Percentiles rank a stretch among this genome's conserved stretches.
Evolutionary conservation across 2,888 invertebrate genomes (phyloP).

Genomic region (Tenthredo scrophulariae): DNA sequence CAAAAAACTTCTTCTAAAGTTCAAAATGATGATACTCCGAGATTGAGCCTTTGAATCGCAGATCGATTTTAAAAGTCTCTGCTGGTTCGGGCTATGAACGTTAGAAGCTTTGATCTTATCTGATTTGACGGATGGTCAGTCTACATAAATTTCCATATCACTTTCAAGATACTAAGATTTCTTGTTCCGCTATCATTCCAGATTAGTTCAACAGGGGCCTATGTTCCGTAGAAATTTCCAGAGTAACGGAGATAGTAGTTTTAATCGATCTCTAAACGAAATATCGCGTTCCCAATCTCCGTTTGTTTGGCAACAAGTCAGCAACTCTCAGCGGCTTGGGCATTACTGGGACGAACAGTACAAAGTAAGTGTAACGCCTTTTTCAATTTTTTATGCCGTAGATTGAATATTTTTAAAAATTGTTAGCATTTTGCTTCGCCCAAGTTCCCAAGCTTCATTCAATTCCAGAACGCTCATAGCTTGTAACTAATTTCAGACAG

Average conservation of each 20-base stretch:
- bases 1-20: background rate
- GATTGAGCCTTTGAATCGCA: slow-evolving; percentile 73
- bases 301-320: slow-evolving; percentile 67
- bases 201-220: slow-evolving; percentile 70
- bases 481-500: slow-evolving; percentile 58
- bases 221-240: slow-evolving; percentile 69
- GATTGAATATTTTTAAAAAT: background rate
- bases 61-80: slow-evolving; percentile 70
- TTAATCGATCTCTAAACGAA: slow-evolving; percentile 71
- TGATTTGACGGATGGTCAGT: slow-evolving; percentile 60
- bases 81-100: slow-evolving; percentile 71
- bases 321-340: slow-evolving; percentile 64
- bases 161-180: background rate
- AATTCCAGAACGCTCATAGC: background rate
- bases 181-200: slow-evolving; percentile 56
- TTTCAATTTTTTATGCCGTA: background rate
- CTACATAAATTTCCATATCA: background rate
- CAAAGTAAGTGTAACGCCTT: slow-evolving; percentile 58
- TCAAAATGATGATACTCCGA: slow-evolving; percentile 71
- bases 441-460: background rate
- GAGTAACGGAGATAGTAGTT: slow-evolving; percentile 67
- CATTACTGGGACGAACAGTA: slow-evolving; percentile 70
- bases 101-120: slow-evolving; percentile 75
- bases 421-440: background rate
- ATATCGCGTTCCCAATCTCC: slow-evolving; percentile 71